phyloP scores from a whole-genome alignment of 2,113 vertebrate species.

The Saimiri boliviensis region DNA sequence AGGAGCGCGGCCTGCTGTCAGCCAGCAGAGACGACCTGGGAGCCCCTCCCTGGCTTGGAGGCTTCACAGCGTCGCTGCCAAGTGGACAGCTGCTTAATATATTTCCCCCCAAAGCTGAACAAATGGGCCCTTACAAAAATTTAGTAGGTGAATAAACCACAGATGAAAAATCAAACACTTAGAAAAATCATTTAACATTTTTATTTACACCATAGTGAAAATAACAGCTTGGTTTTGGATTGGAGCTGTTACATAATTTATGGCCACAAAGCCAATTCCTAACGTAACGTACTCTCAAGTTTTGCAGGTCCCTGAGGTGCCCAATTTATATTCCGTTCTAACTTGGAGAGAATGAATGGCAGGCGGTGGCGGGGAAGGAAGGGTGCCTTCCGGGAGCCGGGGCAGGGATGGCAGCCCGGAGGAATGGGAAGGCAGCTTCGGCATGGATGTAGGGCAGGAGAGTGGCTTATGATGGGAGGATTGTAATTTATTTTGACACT shows the following conservation, averaged over 20 bases:
- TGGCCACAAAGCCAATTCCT: constrained; percentile 50
- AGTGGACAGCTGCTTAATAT: background rate
- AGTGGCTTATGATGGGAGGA: constrained; percentile 75
- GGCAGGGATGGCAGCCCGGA: constrained; percentile 56
- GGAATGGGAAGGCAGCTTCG: constrained; percentile 60
- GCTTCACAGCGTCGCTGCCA: background rate
- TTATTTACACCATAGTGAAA: constrained; percentile 69
- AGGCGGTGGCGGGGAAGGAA: constrained; percentile 48
- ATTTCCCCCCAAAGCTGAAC: constrained; percentile 37
- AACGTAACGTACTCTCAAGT: constrained; percentile 21
- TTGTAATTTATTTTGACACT: constrained; percentile 80
- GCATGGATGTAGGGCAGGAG: constrained; percentile 51
- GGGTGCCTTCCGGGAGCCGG: constrained; percentile 50
- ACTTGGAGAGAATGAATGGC: constrained; percentile 62
- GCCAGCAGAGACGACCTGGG: accelerated
- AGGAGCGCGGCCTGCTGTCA: accelerated
- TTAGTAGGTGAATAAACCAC: background rate
- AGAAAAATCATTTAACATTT: constrained; percentile 67
- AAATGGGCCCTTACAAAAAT: constrained; percentile 49
- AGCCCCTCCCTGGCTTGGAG: accelerated
- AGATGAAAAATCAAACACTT: constrained; percentile 57
- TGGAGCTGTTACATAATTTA: constrained; percentile 74
- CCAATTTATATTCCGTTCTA: constrained; percentile 69
- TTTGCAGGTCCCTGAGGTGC: constrained; percentile 71
- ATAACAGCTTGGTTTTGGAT: constrained; percentile 25